A percentile compares a stretch with the other conserved stretches of the same genome.
These are phyloP conservation scores for Crotalus adamanteus DNA, from an alignment of 2,797 vertebrate genomes.

Conservation along the genomic window DNA sequence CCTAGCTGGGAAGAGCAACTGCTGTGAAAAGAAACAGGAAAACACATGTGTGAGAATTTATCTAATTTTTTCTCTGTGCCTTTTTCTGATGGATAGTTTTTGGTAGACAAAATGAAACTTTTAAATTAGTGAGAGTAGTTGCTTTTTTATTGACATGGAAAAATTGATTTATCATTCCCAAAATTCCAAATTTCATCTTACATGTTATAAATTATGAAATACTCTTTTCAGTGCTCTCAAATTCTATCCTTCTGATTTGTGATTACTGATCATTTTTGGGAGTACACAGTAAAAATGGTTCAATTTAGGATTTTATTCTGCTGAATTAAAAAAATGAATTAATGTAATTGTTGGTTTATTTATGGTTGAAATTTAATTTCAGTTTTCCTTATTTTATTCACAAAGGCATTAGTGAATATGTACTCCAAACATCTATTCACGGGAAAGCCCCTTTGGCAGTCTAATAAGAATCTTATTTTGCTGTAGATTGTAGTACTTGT, in stretches of 20 bases:
- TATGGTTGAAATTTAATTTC: not conserved
- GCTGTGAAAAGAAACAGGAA: not conserved
- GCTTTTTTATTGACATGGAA: not conserved
- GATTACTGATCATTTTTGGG: not conserved
- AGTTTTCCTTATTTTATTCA: not conserved
- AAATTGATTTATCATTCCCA: not conserved
- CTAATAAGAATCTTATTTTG: slow-evolving; percentile 11
- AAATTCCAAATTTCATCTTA: not conserved
- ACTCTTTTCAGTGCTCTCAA: not conserved
- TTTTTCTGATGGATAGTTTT: not conserved
- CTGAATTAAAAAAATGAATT: not conserved
- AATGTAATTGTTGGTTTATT: slow-evolving; percentile 34
- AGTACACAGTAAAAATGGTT: not conserved
- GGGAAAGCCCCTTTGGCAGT: slow-evolving; percentile 33
- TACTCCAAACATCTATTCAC: slow-evolving; percentile 43
- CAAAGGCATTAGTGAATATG: slow-evolving; percentile 52
- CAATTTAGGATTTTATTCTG: not conserved
- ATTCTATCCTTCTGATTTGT: not conserved
- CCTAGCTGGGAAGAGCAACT: not conserved
- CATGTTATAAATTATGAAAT: not conserved
- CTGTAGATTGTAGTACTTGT: slow-evolving; percentile 35
- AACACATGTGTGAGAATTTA: not conserved
- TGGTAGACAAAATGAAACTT: not conserved
- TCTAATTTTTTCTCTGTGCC: not conserved
- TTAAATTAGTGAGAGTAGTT: not conserved